These are phyloP conservation scores for Anthoscopus minutus DNA, from an alignment of 2,113 vertebrate species.

Conservation along the genomic window DNA sequence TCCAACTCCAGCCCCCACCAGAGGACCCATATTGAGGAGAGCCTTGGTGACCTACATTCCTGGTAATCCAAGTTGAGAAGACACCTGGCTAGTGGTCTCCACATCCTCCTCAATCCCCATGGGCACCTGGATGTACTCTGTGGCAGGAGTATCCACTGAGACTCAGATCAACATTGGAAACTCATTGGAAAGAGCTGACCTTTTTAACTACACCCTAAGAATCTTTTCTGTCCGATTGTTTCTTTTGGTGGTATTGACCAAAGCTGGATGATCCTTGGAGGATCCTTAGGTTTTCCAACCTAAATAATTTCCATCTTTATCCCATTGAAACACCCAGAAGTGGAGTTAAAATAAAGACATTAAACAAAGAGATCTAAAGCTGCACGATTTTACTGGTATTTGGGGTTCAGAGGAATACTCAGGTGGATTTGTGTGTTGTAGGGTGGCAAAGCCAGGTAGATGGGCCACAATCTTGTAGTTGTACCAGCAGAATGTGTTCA, in stretches of 20 bases:
- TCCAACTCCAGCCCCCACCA: neutral
- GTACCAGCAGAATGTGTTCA: too few species aligned
- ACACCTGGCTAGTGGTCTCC: neutral
- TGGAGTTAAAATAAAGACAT: neutral
- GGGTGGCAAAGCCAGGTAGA: neutral
- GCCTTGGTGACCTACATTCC: neutral
- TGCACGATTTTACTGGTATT: neutral
- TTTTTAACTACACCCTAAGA: neutral
- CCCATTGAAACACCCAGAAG: neutral
- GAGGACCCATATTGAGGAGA: neutral
- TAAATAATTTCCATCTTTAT: neutral
- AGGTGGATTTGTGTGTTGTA: neutral
- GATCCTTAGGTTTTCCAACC: neutral
- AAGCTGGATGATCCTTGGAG: neutral
- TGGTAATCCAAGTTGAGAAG: neutral
- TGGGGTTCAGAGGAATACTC: neutral
- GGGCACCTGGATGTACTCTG: neutral
- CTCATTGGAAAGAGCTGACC: too few species aligned
- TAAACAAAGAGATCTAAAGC: neutral
- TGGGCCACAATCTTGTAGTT: too few species aligned
- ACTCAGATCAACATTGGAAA: neutral
- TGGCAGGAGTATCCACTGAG: neutral
- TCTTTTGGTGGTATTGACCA: neutral
- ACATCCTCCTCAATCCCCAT: neutral
- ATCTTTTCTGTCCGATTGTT: neutral